Percentiles rank a stretch among this genome's conserved stretches.
These are phyloP conservation scores for Magallana gigas DNA, from an alignment of 1,140 invertebrate genomes.

Conservation along the genomic window DNA sequence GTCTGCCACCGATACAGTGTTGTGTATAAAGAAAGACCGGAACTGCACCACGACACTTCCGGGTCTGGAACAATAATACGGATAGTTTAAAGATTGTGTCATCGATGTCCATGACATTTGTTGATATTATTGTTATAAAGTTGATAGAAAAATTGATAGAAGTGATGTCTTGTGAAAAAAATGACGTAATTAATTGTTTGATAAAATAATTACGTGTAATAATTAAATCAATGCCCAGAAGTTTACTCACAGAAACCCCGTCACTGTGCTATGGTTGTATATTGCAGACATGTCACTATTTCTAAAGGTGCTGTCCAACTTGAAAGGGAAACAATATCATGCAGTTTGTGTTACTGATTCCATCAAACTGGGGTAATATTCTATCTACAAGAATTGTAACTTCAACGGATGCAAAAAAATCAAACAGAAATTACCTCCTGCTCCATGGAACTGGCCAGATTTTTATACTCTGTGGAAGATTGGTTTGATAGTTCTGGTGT, in stretches of 20 bases:
- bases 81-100: too few relatives aligned
- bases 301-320: neutral
- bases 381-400: too few relatives aligned
- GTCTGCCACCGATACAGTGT: neutral
- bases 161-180: too few relatives aligned
- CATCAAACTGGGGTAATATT: too few relatives aligned
- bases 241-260: neutral
- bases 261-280: neutral
- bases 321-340: neutral
- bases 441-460: neutral
- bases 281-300: neutral
- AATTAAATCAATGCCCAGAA: neutral
- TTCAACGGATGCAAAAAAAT: too few relatives aligned
- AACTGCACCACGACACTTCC: neutral
- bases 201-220: neutral
- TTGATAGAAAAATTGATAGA: too few relatives aligned
- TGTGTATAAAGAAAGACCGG: neutral
- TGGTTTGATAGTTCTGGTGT: neutral
- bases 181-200: neutral
- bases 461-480: neutral
- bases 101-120: too few relatives aligned
- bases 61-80: neutral
- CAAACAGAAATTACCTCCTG: neutral
- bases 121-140: too few relatives aligned
- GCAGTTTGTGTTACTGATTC: too few relatives aligned